Percentiles rank a stretch among this genome's conserved stretches.
Conservation (phyloP, 64 coral and sea anemone genomes). For the Hydrozoanthus tunicans region DNA sequence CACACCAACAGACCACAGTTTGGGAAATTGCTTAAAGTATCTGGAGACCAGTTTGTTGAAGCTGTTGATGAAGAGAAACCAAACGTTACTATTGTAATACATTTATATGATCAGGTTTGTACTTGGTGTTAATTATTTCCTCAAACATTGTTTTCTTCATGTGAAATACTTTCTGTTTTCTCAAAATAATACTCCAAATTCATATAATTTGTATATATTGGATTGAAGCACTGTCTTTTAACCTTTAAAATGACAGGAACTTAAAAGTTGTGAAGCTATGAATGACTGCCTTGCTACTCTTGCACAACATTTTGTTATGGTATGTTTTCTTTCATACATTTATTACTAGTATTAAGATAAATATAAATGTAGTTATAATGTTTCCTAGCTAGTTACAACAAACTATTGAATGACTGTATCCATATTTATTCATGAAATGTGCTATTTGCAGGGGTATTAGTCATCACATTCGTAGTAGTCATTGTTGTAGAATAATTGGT, state of each 20-base stretch:
- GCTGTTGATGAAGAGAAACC: slow-evolving; percentile 63
- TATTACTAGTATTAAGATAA: not conserved
- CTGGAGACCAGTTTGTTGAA: slow-evolving; percentile 62
- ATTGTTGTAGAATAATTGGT: too few species aligned
- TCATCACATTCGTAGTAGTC: too few species aligned
- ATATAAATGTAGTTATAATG: not conserved
- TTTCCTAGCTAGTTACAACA: not conserved
- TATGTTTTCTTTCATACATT: slow-evolving; percentile 15
- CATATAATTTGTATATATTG: not conserved
- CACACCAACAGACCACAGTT: slow-evolving; percentile 34
- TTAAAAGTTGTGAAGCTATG: slow-evolving; percentile 86
- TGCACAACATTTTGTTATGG: slow-evolving; percentile 80
- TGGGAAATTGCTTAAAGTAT: slow-evolving; percentile 44
- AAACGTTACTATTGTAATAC: slow-evolving; percentile 57
- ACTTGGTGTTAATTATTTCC: not conserved
- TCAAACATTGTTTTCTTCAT: not conserved
- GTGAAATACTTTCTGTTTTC: not conserved
- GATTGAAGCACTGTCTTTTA: not conserved
- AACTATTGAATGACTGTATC: too few species aligned
- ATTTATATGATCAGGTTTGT: slow-evolving; percentile 64
- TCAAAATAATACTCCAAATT: not conserved
- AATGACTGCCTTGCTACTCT: slow-evolving; percentile 80
- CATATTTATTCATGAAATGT: too few species aligned
- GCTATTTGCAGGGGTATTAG: too few species aligned
- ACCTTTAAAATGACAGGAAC: slow-evolving; percentile 48